Percentiles rank a stretch among this genome's conserved stretches.
These are phyloP conservation scores for Numenius arquata DNA, from an alignment of 2,113 vertebrate species.

Conservation along the genomic window DNA sequence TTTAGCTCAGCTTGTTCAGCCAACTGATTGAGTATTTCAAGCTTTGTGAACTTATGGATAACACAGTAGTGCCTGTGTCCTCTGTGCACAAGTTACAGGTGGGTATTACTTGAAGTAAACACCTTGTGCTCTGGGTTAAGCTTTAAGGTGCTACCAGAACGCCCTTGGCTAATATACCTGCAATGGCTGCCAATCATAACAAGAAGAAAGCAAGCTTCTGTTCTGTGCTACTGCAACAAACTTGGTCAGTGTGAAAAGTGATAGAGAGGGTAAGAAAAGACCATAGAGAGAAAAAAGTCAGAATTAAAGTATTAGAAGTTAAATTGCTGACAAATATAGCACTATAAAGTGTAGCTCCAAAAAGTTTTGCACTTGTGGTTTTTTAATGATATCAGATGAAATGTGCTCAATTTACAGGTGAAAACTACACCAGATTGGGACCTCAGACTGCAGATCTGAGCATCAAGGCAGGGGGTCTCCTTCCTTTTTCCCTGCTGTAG, in stretches of 20 bases:
- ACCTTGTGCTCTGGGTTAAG: neutral
- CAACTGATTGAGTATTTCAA: neutral
- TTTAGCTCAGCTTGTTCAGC: neutral
- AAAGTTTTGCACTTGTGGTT: neutral
- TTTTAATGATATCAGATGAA: neutral
- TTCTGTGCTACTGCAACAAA: conserved; percentile 4
- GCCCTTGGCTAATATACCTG: neutral
- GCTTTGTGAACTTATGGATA: neutral
- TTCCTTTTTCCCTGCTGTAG: neutral
- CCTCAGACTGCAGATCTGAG: neutral
- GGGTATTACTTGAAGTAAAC: neutral
- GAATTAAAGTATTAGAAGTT: neutral
- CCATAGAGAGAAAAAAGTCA: neutral
- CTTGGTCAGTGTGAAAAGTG: neutral
- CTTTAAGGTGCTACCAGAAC: conserved; percentile 10
- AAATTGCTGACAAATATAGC: neutral
- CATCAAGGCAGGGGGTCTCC: neutral
- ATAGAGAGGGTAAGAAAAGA: neutral
- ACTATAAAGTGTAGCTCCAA: neutral
- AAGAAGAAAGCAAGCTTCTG: conserved; percentile 29
- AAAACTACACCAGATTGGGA: neutral
- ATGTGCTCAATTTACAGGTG: neutral
- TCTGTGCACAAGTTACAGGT: neutral
- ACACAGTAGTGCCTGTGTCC: neutral
- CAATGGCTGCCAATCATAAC: neutral